Evolutionary conservation across 2,113 vertebrate species (phyloP).

Genomic region (Setophaga petechia): DNA sequence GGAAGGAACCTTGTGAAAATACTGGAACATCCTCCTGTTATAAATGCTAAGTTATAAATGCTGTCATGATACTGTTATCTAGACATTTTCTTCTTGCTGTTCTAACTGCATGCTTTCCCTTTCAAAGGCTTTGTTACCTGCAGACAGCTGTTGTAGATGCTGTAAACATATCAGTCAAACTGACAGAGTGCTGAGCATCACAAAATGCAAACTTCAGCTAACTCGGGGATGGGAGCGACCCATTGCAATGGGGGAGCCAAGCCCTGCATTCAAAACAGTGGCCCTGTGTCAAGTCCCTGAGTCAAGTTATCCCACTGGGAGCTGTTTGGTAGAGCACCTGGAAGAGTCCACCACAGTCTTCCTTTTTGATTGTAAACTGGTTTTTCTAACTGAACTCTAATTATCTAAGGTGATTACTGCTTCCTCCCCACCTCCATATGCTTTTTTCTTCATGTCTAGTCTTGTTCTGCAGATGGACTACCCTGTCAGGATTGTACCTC

Average conservation of each 20-base stretch:
- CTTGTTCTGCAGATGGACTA: background rate
- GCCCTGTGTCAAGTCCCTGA: background rate
- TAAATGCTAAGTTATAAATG: background rate
- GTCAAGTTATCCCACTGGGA: background rate
- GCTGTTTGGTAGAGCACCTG: background rate
- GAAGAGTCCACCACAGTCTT: background rate
- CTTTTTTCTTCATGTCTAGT: background rate
- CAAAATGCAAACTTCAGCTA: background rate
- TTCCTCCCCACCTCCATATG: background rate
- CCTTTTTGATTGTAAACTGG: background rate
- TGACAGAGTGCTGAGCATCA: background rate
- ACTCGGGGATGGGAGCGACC: background rate
- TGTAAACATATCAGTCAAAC: conserved; percentile 12
- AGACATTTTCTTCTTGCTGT: background rate
- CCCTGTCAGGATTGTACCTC: background rate
- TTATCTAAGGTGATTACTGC: background rate
- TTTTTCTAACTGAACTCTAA: background rate
- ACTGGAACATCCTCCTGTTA: background rate
- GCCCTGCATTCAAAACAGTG: background rate
- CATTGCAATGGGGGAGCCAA: background rate
- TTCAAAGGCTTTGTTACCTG: background rate
- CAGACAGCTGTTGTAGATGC: background rate
- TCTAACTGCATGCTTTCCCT: background rate
- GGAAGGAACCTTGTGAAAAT: background rate
- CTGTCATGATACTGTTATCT: background rate